A percentile compares a stretch with the other conserved stretches of the same genome.
These are phyloP conservation scores for Jaculus jaculus DNA, from an alignment of 2,113 vertebrate genomes.

Conservation along the genomic window DNA sequence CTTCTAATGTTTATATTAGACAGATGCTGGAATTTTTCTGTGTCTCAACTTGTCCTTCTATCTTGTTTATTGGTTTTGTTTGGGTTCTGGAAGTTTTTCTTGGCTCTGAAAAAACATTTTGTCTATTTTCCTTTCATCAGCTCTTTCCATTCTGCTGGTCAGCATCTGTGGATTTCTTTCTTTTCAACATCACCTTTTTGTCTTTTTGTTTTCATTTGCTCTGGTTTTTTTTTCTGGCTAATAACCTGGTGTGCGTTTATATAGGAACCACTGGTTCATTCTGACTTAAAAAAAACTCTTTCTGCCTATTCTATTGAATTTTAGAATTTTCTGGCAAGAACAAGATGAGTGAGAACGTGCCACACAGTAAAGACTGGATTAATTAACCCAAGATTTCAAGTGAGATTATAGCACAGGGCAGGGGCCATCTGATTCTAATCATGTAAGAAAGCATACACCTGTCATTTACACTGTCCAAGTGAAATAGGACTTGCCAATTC, in stretches of 20 bases:
- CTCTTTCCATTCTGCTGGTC: not conserved
- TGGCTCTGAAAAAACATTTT: not conserved
- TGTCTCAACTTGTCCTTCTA: not conserved
- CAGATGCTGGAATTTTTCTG: not conserved
- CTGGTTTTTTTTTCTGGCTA: not conserved
- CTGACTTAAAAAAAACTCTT: not conserved
- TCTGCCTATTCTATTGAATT: not conserved
- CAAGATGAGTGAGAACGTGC: not conserved
- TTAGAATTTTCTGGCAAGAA: constrained; percentile 17
- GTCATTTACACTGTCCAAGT: not conserved
- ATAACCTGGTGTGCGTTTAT: not conserved
- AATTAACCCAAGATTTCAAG: not conserved
- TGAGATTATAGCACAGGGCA: not conserved
- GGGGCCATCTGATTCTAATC: not conserved
- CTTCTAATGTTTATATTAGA: not conserved
- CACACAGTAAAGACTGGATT: not conserved
- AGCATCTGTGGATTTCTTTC: not conserved
- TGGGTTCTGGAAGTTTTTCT: not conserved
- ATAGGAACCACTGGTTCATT: not conserved
- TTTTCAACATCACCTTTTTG: not conserved
- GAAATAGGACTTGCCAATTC: not conserved
- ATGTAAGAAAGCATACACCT: not conserved
- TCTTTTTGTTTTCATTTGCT: not conserved
- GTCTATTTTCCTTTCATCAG: not conserved
- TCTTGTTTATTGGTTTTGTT: not conserved